phyloP scores from a whole-genome alignment of 2,888 invertebrate species.

The Nephrotoma appendiculata region DNA sequence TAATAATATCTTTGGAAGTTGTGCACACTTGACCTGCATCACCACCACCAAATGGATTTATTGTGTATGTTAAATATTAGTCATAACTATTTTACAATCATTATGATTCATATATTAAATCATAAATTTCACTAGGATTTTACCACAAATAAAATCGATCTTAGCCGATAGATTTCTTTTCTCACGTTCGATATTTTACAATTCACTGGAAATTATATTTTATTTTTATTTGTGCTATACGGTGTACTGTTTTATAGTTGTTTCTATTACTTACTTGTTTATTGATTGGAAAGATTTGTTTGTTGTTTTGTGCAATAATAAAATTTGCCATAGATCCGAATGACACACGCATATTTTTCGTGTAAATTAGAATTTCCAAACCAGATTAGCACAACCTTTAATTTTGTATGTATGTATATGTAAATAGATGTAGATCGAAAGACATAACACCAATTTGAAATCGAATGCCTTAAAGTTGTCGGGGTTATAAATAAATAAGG shows the following conservation, averaged over 20 bases:
- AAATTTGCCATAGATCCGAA: neutral
- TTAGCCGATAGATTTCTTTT: neutral
- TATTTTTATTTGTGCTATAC: neutral
- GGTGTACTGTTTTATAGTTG: neutral
- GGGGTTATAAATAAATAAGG: neutral
- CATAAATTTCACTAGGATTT: neutral
- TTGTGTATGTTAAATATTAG: neutral
- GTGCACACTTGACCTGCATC: neutral
- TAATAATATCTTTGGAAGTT: neutral
- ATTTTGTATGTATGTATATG: neutral
- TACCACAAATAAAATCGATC: neutral
- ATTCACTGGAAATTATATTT: neutral
- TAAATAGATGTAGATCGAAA: neutral
- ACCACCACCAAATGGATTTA: neutral
- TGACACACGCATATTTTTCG: neutral
- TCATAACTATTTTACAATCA: neutral
- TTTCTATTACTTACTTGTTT: neutral
- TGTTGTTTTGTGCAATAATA: neutral
- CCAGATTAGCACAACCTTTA: neutral
- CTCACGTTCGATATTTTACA: neutral
- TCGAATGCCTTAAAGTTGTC: neutral
- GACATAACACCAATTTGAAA: neutral
- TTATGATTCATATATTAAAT: neutral
- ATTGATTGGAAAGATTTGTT: neutral
- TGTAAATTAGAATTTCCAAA: neutral